Evolutionary conservation across 92 coral and sea anemone species (phyloP), one percentile per base, ranked within the genome.

Genomic region (Epizoanthus stellaris): DNA sequence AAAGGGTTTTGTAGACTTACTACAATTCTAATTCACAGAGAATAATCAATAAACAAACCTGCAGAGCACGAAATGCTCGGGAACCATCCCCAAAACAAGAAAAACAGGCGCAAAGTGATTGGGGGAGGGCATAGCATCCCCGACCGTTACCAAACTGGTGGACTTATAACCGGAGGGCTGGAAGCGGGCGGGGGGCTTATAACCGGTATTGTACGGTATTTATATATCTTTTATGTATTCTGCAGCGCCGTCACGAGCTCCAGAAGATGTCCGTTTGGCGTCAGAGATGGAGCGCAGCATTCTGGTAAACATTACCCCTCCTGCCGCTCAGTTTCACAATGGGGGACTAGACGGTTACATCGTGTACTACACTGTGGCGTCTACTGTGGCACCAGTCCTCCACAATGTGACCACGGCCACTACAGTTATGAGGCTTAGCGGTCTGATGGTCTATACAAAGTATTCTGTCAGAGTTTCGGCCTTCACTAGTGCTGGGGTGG

Each of bases 241-340:
- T 60, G n/a, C 49, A 96, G 99, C 87, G 10, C 99, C 99, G 11
- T 93, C 96, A 14, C 89, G 87, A 11, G 84, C 90, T 10, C 99
- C 99, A 21, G 75, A 77, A 15, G 91, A 80, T 76, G 85, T 96
- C 57, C 89, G 85, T 7, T 60, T 94, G 67, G 75, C 65, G 2
- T 73, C 92, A 62, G 81, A 66, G 14, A 76, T 87, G 75, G 92
- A 91, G 81, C 75, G 71, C 49, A 92, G 92, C 77, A 77, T 96
- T 36, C 70, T 87, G 19, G 95, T 94, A 16, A 80, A 60, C 88
- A 86, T 95, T 67, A 42, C 86, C 8, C 87, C 91, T 4, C 99
- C 97, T 16, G 66, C 70, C 2, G 67, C 77, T 36, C 87, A 34
- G 67, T 61, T 72, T 80, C 97, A 90, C 62, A 94, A 96, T 87